Conservation (phyloP, 1,140 invertebrate species). For the Drosophila serrata region DNA sequence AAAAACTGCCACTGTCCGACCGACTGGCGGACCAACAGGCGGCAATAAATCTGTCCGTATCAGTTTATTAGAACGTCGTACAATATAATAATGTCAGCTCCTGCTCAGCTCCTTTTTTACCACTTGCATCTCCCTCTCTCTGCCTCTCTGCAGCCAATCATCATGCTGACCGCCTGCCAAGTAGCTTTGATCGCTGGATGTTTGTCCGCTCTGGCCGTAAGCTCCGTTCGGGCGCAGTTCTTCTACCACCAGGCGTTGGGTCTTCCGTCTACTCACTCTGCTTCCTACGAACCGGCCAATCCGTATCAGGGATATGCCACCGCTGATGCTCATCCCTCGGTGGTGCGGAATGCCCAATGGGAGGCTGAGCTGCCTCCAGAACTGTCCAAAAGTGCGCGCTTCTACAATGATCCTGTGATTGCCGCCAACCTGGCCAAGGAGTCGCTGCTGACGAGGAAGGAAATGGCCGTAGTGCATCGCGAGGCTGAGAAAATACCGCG, state of each 20-base stretch:
- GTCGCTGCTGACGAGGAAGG: slow-evolving; percentile 91
- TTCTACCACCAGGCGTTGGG: slow-evolving; percentile 69
- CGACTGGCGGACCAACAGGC: slow-evolving; percentile 53
- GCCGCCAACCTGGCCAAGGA: slow-evolving; percentile 90
- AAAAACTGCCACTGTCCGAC: slow-evolving; percentile 66
- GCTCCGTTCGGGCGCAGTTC: slow-evolving; percentile 57
- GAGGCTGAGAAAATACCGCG: slow-evolving; percentile 92
- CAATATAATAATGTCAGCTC: slow-evolving; percentile 52
- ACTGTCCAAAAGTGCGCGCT: slow-evolving; percentile 87
- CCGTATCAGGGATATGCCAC: slow-evolving; percentile 70
- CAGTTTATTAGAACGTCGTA: slow-evolving; percentile 63
- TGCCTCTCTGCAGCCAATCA: slow-evolving; percentile 36
- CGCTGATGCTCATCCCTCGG: slow-evolving; percentile 87
- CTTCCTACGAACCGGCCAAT: slow-evolving; percentile 47
- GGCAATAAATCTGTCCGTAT: slow-evolving; percentile 75
- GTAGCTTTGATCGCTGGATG: slow-evolving; percentile 44
- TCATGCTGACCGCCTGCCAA: slow-evolving; percentile 67
- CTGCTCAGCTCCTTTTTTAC: slow-evolving; percentile 23
- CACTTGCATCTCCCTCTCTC: background rate
- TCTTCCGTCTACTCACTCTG: slow-evolving; percentile 18
- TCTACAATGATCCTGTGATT: slow-evolving; percentile 91
- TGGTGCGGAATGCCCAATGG: slow-evolving; percentile 87
- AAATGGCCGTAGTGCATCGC: slow-evolving; percentile 90
- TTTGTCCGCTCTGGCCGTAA: slow-evolving; percentile 32
- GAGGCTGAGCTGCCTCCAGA: slow-evolving; percentile 88